Conservation (phyloP, 2,113 vertebrate genomes). For the Plotosus lineatus region DNA sequence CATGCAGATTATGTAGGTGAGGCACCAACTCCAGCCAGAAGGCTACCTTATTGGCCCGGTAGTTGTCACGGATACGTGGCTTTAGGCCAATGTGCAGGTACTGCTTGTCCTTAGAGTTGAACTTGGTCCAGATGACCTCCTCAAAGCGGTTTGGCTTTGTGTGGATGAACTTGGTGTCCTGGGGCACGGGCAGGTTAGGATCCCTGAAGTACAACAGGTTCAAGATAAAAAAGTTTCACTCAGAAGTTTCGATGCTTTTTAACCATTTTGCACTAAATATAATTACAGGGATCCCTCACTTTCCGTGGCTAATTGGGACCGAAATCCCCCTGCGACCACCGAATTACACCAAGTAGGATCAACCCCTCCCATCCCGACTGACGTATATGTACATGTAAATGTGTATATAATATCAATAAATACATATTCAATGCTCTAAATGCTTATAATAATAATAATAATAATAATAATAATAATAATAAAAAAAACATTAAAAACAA, state of each 20-base stretch:
- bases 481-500: no score
- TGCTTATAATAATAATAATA: no score
- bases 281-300: no score
- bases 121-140: conserved; percentile 94
- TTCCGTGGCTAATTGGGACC: no score
- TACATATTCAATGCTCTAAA: no score
- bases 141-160: conserved; percentile 93
- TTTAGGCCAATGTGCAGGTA: conserved; percentile 91
- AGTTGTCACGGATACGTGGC: conserved; percentile 87
- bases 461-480: no score
- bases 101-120: conserved; percentile 92
- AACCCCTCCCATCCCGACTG: no score
- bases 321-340: no score
- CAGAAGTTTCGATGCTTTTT: background rate
- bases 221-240: background rate
- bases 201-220: conserved; percentile 68
- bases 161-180: conserved; percentile 95
- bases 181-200: conserved; percentile 88
- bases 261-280: no score
- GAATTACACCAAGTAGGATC: no score
- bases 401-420: no score
- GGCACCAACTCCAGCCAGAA: conserved; percentile 93
- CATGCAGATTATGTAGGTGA: conserved; percentile 84
- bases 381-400: no score
- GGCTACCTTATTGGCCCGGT: conserved; percentile 90